A percentile compares a stretch with the other conserved stretches of the same genome.
phyloP scores from a whole-genome alignment of 2,888 invertebrate species.

The Macroteleia sp. region DNA sequence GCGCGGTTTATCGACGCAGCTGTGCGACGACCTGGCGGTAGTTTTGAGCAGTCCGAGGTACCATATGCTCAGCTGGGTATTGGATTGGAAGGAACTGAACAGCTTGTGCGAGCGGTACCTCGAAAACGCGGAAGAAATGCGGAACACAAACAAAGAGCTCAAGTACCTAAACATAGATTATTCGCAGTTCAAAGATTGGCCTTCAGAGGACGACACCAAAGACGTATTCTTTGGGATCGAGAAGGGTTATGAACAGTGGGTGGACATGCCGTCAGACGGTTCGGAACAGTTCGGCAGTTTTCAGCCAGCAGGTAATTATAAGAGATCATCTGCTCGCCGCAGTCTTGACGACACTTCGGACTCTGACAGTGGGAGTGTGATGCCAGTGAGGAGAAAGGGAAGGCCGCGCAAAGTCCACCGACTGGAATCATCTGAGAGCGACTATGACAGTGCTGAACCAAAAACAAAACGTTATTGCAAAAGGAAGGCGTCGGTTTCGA shows the following conservation, averaged over 20 bases:
- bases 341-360: slow-evolving; percentile 79
- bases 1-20: slow-evolving; percentile 87
- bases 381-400: slow-evolving; percentile 72
- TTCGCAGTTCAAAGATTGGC: slow-evolving; percentile 87
- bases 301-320: slow-evolving; percentile 76
- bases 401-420: slow-evolving; percentile 77
- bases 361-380: slow-evolving; percentile 78
- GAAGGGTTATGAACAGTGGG: slow-evolving; percentile 86
- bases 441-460: slow-evolving; percentile 77
- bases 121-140: slow-evolving; percentile 86
- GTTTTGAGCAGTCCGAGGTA: slow-evolving; percentile 89
- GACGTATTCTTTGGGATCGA: slow-evolving; percentile 87
- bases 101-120: slow-evolving; percentile 86
- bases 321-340: slow-evolving; percentile 74
- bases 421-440: slow-evolving; percentile 81
- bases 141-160: slow-evolving; percentile 89
- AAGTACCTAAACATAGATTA: slow-evolving; percentile 90
- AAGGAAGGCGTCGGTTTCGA: slow-evolving; percentile 73
- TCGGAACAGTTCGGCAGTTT: slow-evolving; percentile 79
- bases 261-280: slow-evolving; percentile 77
- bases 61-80: slow-evolving; percentile 89
- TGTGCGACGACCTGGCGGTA: slow-evolving; percentile 89
- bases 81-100: slow-evolving; percentile 86
- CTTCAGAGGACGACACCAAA: slow-evolving; percentile 85
- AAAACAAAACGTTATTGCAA: slow-evolving; percentile 75